Percentiles rank a stretch among this genome's conserved stretches.
These are phyloP conservation scores for Tychaedon coryphoeus DNA, from an alignment of 2,113 vertebrate species.

Conservation along the genomic window DNA sequence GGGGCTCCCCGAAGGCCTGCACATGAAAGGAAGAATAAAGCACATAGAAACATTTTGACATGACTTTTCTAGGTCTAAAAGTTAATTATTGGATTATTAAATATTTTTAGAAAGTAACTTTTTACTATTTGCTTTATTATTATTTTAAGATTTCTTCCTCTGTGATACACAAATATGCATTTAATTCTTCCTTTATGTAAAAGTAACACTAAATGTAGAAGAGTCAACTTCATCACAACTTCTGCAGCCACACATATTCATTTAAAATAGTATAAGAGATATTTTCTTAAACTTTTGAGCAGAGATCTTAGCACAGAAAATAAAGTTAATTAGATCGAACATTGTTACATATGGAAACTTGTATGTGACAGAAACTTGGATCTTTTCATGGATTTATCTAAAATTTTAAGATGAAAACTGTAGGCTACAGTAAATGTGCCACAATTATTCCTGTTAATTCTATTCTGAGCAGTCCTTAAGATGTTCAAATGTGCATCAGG, in stretches of 20 bases:
- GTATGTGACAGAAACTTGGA: not conserved
- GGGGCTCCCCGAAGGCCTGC: slow-evolving; percentile 94
- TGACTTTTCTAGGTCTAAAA: not conserved
- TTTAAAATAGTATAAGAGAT: not conserved
- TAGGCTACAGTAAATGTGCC: not conserved
- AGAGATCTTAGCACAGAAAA: not conserved
- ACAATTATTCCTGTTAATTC: not conserved
- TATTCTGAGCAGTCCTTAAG: not conserved
- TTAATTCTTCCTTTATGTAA: not conserved
- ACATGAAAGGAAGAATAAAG: slow-evolving; percentile 20
- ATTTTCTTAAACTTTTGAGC: not conserved
- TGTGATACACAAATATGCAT: not conserved
- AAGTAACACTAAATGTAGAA: not conserved
- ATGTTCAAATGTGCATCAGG: not conserved
- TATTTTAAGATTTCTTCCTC: not conserved
- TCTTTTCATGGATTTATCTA: not conserved
- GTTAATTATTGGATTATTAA: not conserved
- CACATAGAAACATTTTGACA: not conserved
- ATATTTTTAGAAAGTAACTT: not conserved
- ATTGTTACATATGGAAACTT: not conserved
- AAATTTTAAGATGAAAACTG: not conserved
- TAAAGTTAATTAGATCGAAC: not conserved
- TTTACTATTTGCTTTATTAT: not conserved
- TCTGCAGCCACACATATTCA: not conserved
- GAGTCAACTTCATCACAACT: not conserved